phyloP scores from a whole-genome alignment of 2,888 invertebrate genomes.

The Microplitis deprimator region DNA sequence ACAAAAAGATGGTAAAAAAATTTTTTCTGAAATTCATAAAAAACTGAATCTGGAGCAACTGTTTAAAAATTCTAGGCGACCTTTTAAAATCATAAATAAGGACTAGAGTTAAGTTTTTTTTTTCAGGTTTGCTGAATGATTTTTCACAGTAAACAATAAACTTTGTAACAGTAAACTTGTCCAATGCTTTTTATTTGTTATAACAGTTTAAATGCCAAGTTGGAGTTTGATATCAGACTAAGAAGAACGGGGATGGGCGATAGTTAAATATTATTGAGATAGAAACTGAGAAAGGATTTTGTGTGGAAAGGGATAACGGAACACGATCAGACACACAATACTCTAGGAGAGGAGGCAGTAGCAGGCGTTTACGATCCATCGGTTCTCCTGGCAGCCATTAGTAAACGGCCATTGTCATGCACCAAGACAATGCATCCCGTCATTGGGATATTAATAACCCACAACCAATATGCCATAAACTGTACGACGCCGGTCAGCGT shows the following conservation, averaged over 20 bases:
- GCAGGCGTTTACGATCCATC: constrained; percentile 45
- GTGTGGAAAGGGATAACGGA: constrained; percentile 29
- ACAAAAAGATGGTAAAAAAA: too few relatives aligned
- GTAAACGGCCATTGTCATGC: constrained; percentile 56
- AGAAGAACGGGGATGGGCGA: background rate
- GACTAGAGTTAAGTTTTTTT: too few relatives aligned
- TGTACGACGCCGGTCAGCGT: constrained; percentile 46
- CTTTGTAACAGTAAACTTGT: background rate
- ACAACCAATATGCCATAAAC: constrained; percentile 62
- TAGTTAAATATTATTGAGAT: constrained; percentile 17
- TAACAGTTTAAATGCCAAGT: background rate
- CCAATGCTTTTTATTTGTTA: background rate
- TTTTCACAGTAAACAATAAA: background rate
- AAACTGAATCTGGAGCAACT: too few relatives aligned
- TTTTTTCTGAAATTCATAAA: too few relatives aligned
- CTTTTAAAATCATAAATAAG: too few relatives aligned
- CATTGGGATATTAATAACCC: constrained; percentile 61
- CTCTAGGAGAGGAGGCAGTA: constrained; percentile 9
- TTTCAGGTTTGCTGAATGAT: background rate
- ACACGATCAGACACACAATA: constrained; percentile 43
- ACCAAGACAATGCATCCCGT: constrained; percentile 56
- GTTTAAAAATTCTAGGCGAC: too few relatives aligned
- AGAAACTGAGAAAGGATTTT: constrained; percentile 36
- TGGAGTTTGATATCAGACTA: constrained; percentile 13
- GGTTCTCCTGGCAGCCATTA: constrained; percentile 57